Conservation (phyloP, 92 coral and sea anemone genomes). For the Siderastrea radians region DNA sequence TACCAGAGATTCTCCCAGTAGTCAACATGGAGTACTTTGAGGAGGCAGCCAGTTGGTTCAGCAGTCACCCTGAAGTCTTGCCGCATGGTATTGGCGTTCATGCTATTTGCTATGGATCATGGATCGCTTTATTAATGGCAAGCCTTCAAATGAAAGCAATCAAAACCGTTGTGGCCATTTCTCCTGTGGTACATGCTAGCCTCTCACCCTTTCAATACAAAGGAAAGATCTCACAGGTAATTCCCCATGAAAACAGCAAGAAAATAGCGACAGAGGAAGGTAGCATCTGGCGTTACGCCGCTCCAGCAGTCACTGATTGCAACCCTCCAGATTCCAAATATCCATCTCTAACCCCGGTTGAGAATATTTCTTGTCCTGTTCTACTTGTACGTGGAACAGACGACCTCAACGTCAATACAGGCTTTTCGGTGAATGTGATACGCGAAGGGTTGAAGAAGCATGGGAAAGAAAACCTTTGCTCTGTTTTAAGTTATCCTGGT, state of each 20-base stretch:
- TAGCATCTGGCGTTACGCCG: neutral
- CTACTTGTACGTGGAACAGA: neutral
- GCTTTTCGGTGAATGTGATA: neutral
- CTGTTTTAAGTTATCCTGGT: slow-evolving; percentile 57
- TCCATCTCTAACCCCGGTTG: neutral
- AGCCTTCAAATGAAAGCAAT: slow-evolving; percentile 39
- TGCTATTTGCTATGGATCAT: slow-evolving; percentile 58
- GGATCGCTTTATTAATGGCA: slow-evolving; percentile 53
- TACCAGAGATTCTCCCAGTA: slow-evolving; percentile 38
- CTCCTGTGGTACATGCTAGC: slow-evolving; percentile 15
- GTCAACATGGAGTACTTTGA: no score
- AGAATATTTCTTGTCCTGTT: neutral
- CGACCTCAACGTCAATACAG: neutral
- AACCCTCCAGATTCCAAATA: neutral
- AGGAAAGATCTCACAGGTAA: slow-evolving; percentile 21
- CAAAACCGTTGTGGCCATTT: slow-evolving; percentile 49
- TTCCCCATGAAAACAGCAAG: neutral
- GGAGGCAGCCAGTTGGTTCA: slow-evolving; percentile 76
- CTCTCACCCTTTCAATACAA: neutral
- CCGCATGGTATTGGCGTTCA: slow-evolving; percentile 67
- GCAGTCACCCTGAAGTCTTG: no score
- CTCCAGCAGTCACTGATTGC: slow-evolving; percentile 1
- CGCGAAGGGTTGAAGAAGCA: neutral
- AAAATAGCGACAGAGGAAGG: slow-evolving; percentile 8
- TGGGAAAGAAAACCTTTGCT: slow-evolving; percentile 53